Base-by-base conservation (phyloP, 2,797 vertebrate species). In the Graptemys geographica region DNA sequence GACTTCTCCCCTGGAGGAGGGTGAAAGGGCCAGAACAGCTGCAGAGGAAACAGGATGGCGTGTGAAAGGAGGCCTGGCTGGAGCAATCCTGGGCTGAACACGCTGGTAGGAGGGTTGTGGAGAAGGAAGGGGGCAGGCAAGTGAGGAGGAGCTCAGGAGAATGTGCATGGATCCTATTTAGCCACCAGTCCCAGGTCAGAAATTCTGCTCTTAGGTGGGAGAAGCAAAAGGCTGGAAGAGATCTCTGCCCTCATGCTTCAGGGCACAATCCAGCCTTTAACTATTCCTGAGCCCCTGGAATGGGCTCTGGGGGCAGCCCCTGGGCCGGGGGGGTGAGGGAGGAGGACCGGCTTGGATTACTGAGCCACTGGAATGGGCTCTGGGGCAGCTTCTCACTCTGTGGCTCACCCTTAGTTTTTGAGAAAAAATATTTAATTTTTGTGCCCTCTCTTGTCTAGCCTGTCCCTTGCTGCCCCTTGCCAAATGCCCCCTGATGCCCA, bases 381-480 rank as follows among this genome's bases (percentile, higher is more conserved):
- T 31, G 74, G 13, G 23, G 27, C 12, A 47, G 44, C 44, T 31
- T 49, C 74, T 49, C 27, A 16, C 44, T 47, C 41, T 49, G 44
- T 18, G 21, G 37, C 69, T 41, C 69, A 72, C 37, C 19, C 37
- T 23, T 41, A 37, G 69, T 47, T 49, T 49, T 6, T 18, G 27
- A 47, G 12, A 25, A 49, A 28, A 49, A 49, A 28, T 28, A 49
- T 28, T 76, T 44, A 41, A 76, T 33, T 28, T 28, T 33, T 31
- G 31, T n/a, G 18, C 47, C 49, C 9, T 52, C 16, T 18, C 8
- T 19, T 65, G 44, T 57, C 74, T 62, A 25, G 18, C 69, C 79
- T 7, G 0, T 6, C 44, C 84, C 11, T 18, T 4, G 2, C 2
- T 1, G 0, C 53, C 81, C 1, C 0, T 25, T 76, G 72, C 41